Conservation (phyloP, 92 coral and sea anemone species). For the Hydrozoanthus gracilis region DNA sequence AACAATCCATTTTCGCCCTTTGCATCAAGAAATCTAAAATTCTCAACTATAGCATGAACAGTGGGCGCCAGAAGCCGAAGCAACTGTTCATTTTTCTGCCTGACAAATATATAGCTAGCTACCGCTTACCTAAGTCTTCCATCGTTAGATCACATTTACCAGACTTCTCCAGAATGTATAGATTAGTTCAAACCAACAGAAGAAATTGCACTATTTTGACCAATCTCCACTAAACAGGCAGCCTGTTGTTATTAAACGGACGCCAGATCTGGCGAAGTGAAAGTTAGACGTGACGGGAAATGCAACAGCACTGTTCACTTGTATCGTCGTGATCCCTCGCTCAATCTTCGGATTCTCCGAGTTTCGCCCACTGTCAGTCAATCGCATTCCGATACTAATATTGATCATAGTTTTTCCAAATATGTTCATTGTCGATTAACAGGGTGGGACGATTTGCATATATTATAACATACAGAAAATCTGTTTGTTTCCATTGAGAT, state of each 20-base stretch:
- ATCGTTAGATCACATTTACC: constrained; percentile 54
- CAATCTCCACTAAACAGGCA: neutral
- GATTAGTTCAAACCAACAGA: neutral
- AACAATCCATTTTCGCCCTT: constrained; percentile 31
- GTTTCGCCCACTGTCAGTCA: constrained; percentile 68
- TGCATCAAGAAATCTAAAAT: constrained; percentile 9
- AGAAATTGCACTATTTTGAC: neutral
- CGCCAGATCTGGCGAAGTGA: constrained; percentile 18
- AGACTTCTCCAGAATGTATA: constrained; percentile 47
- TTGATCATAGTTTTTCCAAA: constrained; percentile 66
- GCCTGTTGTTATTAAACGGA: neutral
- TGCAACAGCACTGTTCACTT: constrained; percentile 18
- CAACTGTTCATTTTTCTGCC: constrained; percentile 16
- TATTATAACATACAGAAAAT: neutral
- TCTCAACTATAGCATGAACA: neutral
- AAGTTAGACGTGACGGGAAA: constrained; percentile 44
- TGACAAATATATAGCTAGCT: neutral
- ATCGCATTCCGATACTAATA: constrained; percentile 54
- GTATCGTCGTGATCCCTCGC: constrained; percentile 73
- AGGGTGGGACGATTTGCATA: constrained; percentile 57
- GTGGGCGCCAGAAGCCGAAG: neutral
- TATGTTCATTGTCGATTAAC: constrained; percentile 60
- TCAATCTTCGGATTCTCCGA: constrained; percentile 58
- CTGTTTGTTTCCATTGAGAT: constrained; percentile 12
- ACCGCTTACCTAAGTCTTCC: constrained; percentile 84